These are phyloP conservation scores for Rhagophthalmus giganteus DNA, from an alignment of 2,888 invertebrate genomes.

Conservation along the genomic window DNA sequence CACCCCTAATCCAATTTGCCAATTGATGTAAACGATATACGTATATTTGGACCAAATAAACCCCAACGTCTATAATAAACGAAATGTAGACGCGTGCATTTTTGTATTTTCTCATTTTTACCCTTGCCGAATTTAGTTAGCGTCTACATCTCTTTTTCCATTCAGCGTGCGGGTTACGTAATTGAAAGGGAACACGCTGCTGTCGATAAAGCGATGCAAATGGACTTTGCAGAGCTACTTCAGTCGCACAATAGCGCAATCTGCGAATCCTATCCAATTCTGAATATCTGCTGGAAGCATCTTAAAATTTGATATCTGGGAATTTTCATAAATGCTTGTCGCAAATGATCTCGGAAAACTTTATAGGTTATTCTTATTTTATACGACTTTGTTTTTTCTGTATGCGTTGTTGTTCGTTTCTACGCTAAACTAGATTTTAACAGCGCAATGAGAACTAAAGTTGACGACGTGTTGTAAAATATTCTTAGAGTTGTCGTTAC, in stretches of 20 bases:
- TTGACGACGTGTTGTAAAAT: too few species aligned
- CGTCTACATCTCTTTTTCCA: slow-evolving; percentile 9
- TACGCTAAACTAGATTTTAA: too few species aligned
- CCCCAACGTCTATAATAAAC: neutral
- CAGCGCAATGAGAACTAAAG: too few species aligned
- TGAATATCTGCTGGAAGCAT: slow-evolving; percentile 11
- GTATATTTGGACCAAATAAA: neutral
- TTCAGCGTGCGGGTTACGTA: slow-evolving; percentile 14
- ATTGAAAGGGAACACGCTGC: slow-evolving; percentile 23
- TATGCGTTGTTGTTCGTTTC: too few species aligned
- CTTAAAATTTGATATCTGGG: slow-evolving; percentile 1
- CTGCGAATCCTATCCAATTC: slow-evolving; percentile 36
- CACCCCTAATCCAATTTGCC: neutral
- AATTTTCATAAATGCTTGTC: neutral
- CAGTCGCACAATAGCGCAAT: slow-evolving; percentile 44
- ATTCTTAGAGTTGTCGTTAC: too few species aligned
- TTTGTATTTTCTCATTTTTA: slow-evolving; percentile 1
- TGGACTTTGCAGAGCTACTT: slow-evolving; percentile 42
- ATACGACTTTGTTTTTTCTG: neutral
- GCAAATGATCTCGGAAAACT: neutral
- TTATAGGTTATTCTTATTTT: neutral
- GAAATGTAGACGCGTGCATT: slow-evolving; percentile 4
- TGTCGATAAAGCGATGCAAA: slow-evolving; percentile 45
- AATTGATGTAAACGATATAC: neutral
- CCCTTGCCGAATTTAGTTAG: slow-evolving; percentile 3